These are phyloP conservation scores for Macropodus opercularis DNA, from an alignment of 2,797 vertebrate genomes.

Conservation along the genomic window DNA sequence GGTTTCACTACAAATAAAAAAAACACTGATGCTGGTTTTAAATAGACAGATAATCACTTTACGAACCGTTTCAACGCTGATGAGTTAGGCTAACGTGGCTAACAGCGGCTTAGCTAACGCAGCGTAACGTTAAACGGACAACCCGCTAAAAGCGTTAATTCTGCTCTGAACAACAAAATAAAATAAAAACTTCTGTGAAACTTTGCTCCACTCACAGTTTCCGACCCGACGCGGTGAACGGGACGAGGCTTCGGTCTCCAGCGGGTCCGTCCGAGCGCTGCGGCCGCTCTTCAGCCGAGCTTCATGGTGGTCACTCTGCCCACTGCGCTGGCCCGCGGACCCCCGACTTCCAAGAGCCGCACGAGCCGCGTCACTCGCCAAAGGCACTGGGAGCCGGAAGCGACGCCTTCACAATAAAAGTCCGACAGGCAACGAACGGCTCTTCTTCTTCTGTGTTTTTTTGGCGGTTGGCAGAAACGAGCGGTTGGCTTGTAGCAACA, in stretches of 20 bases:
- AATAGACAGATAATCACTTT: too few species aligned
- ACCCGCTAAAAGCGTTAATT: conserved; percentile 1
- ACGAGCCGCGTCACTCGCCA: conserved; percentile 23
- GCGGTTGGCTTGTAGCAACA: too few species aligned
- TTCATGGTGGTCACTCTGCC: conserved; percentile 35
- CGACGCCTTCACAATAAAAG: conserved; percentile 48
- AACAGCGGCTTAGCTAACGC: not conserved
- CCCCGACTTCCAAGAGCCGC: conserved; percentile 11
- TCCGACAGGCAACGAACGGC: too few species aligned
- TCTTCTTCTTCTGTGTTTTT: too few species aligned
- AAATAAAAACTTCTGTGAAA: conserved; percentile 19
- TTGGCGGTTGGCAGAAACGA: too few species aligned
- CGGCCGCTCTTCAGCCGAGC: conserved; percentile 26
- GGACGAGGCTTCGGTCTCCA: not conserved
- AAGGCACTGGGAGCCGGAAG: not conserved
- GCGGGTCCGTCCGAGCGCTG: conserved; percentile 12
- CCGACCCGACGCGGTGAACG: not conserved
- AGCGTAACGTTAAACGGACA: not conserved
- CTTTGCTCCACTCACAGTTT: conserved; percentile 56
- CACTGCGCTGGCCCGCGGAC: conserved; percentile 41
- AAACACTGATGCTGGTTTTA: too few species aligned
- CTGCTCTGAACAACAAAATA: not conserved
- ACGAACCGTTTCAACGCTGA: too few species aligned
- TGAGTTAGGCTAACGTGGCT: conserved; percentile 10
- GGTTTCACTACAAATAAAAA: too few species aligned